Evolutionary conservation across 2,888 invertebrate species (phyloP), one percentile per base, ranked within the genome.

Genomic region (Tupiocoris notatus): DNA sequence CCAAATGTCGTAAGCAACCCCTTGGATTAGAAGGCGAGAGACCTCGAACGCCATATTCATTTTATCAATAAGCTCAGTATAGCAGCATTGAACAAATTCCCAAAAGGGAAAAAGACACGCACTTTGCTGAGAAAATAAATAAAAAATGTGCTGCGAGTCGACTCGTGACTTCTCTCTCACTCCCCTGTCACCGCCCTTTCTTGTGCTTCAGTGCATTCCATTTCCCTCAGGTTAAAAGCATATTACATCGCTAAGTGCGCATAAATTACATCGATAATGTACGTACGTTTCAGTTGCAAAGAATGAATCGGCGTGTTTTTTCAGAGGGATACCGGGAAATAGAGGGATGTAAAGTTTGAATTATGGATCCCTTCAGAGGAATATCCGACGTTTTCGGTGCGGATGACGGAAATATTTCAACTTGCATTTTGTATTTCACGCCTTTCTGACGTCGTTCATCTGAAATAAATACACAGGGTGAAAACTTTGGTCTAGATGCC

Each of bases 141-240:
- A 64, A 64, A 64, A 23, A 24, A 17, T 12, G 16, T n/a, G 20
- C 25, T 64, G 23, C 64, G 64, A 24, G 17, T 64, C 64, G 64
- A 64, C 23, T 64, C 23, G 22, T 64, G 22, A 64, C 63, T 20
- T 16, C 57, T 17, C 3, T 7, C 70, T 70, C 67, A 67, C 67
- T 57, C 70, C 61, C 70, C 65, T 67, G 18, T 20, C 56, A 16
- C 56, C 57, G 25, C 65, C 65, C 23, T 67, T 56, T 62, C 17
- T 21, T 58, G 16, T 57, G 59, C 24, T 57, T 75, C 75, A 75
- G 65, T 75, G 75, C 75, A 59, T 75, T 75, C 75, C 75, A 75
- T 75, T 75, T 65, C 75, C 75, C 75, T 17, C 76, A 76, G 76
- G 76, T 76, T 76, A 76, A 76, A 76, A 76, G 76, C 76, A 70